Evolutionary conservation across 2,797 vertebrate species (phyloP).

Genomic region (Tiaroga cobitis): DNA sequence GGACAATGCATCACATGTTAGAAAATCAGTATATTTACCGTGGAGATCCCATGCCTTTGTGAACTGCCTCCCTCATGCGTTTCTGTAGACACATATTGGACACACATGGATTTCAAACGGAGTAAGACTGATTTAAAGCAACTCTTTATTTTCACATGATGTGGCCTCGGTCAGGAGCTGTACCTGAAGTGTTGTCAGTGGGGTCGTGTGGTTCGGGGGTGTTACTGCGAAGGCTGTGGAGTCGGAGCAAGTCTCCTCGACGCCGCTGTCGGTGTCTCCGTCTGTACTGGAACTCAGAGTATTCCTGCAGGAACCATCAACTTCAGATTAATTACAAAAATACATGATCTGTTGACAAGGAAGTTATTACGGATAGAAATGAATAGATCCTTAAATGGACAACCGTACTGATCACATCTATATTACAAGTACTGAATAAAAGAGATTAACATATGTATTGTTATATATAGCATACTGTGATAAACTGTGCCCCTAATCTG

Average conservation of each 20-base stretch:
- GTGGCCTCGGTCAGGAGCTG: not conserved
- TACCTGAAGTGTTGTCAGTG: slow-evolving; percentile 85
- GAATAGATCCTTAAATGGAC: not conserved
- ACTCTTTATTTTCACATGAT: not conserved
- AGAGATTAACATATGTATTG: not conserved
- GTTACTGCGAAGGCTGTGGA: slow-evolving; percentile 80
- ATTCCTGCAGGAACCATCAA: slow-evolving; percentile 81
- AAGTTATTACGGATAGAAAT: not conserved
- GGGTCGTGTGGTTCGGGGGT: slow-evolving; percentile 87
- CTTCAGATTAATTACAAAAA: not conserved
- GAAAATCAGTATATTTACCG: slow-evolving; percentile 78
- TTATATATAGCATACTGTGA: not conserved
- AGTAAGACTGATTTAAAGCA: not conserved
- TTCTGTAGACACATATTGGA: slow-evolving; percentile 74
- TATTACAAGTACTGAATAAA: not conserved
- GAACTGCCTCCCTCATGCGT: slow-evolving; percentile 82
- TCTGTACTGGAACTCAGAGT: slow-evolving; percentile 97
- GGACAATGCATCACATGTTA: not conserved
- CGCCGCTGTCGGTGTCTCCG: slow-evolving; percentile 90
- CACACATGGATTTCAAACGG: not conserved
- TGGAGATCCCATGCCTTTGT: slow-evolving; percentile 83
- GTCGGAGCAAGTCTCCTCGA: slow-evolving; percentile 89
- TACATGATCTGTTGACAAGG: not conserved
- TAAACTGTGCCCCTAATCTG: not conserved
- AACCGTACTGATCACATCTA: not conserved